Evolutionary conservation across 2,888 invertebrate genomes (phyloP).

Genomic region (Leptopilina syphax): DNA sequence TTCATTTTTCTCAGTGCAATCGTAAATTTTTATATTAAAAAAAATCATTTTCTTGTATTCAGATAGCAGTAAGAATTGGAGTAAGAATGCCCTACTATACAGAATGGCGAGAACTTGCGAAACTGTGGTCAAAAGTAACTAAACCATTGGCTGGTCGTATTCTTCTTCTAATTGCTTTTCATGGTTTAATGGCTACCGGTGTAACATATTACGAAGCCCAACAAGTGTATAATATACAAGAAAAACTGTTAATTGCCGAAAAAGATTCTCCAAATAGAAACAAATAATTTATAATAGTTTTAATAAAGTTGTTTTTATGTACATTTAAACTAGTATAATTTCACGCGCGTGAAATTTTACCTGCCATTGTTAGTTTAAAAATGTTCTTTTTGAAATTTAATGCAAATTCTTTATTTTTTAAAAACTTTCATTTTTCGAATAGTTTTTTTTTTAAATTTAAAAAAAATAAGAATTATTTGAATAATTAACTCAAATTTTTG

Average conservation of each 20-base stretch:
- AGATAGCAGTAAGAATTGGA: constrained; percentile 80
- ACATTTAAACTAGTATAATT: too few relatives aligned
- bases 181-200: constrained; percentile 79
- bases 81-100: constrained; percentile 82
- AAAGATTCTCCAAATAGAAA: not conserved
- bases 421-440: too few relatives aligned
- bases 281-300: constrained; percentile 10
- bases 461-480: too few relatives aligned
- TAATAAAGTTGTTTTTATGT: constrained; percentile 16
- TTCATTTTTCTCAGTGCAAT: not conserved
- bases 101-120: constrained; percentile 79
- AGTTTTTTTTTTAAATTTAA: too few relatives aligned
- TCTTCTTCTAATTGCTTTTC: constrained; percentile 77
- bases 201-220: constrained; percentile 82
- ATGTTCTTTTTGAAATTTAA: too few relatives aligned
- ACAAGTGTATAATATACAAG: constrained; percentile 43
- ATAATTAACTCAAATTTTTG: too few relatives aligned
- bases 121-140: constrained; percentile 79
- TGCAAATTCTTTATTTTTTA: too few relatives aligned
- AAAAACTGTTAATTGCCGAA: not conserved
- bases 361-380: too few relatives aligned
- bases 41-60: constrained; percentile 77
- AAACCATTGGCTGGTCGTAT: constrained; percentile 79
- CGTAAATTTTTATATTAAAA: constrained; percentile 13
- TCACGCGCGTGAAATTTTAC: too few relatives aligned